Base-by-base conservation (phyloP, 2,113 vertebrate genomes). In the Thryonomys swinderianus region DNA sequence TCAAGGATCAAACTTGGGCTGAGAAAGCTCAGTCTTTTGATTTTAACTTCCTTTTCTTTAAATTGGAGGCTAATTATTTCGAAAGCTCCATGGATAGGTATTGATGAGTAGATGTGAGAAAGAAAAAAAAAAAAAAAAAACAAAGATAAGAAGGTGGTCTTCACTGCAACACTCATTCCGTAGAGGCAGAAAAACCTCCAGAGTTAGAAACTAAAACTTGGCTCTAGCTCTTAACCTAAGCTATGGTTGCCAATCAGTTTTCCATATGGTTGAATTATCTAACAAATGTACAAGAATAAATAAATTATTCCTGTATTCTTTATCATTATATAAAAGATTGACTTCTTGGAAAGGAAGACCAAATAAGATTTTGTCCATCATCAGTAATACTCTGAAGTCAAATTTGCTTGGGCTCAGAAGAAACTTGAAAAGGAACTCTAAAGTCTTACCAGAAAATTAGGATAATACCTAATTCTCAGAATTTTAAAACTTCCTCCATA, bases 131-230 rank as follows among this genome's bases (percentile, higher is more conserved):
- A 84, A n/a, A n/a, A n/a, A n/a, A n/a, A n/a, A n/a, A n/a, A n/a
- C n/a, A n/a, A n/a, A n/a, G n/a, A n/a, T n/a, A 85, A n/a, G n/a
- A 81, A 88, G 25, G 6, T 78, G 18, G 45, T 80, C 55, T n/a
- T 89, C 17, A 73, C 17, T 71, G 40, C 23, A 0, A 61, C 32
- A 84, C 21, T 37, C 42, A 90, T 90, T 80, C 82, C 92, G 30
- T 27, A 84, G 25, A 90, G 7, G 8, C 90, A n/a, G 64, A 90
- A 93, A 48, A 95, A 37, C 74, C 64, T 59, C 61, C 30, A 96
- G 2, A 76, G n/a, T 51, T 69, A 67, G 21, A 79, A 55, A 86
- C 12, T 86, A 91, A 67, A 79, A 82, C 25, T 1, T 85, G 37
- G 45, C 1, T 91, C 91, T 85, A 67, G 21, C 48, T 37, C 17